Base-by-base conservation (phyloP, 2,797 vertebrate genomes). In the Myotis daubentonii region DNA sequence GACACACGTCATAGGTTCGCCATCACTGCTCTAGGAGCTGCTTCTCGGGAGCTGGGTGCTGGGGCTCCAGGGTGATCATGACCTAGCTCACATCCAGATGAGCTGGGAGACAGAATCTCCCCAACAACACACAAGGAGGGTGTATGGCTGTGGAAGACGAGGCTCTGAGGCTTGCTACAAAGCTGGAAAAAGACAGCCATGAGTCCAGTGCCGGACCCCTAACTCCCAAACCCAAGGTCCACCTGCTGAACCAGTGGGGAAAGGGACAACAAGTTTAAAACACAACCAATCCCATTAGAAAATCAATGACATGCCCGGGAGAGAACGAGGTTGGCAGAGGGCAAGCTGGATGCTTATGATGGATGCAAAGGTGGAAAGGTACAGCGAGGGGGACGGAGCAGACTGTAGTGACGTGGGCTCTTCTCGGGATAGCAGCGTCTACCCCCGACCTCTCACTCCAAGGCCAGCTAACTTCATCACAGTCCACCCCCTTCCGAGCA, bases 361-460 rank as follows among this genome's bases (percentile, higher is more conserved):
- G 70, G 86, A 51, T 22, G 8, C 44, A 30, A 41, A 68, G 60
- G 68, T 1, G 20, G 25, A 60, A 33, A 9, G 74, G 83, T 2
- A 8, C 33, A 1, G 23, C 8, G 1, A 28, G n/a, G 83, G 28
- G 22, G 25, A 66, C 68, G 22, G 47, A 49, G 55, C 8, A 0
- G 33, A 38, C 5, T 3, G 13, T 0, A 11, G 76, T 9, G 19
- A 28, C 1, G 1, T 1, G 41, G 87, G 78, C 44, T 49, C 5
- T 3, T 41, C 71, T 33, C 0, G 5, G 1, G 33, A 49, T 10
- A 4, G 88, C 11, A 3, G 22, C 1, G 0, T 41, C 22, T 28
- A 20, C 20, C 16, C 16, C 2, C n/a, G 8, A 4, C 33, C 25
- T 20, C 22, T 44, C 12, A 1, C 44, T 76, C 53, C 9, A 4